Percentiles rank a stretch among this genome's conserved stretches.
Conservation (phyloP, 1,140 invertebrate species). For the Cryptotermes secundus region DNA sequence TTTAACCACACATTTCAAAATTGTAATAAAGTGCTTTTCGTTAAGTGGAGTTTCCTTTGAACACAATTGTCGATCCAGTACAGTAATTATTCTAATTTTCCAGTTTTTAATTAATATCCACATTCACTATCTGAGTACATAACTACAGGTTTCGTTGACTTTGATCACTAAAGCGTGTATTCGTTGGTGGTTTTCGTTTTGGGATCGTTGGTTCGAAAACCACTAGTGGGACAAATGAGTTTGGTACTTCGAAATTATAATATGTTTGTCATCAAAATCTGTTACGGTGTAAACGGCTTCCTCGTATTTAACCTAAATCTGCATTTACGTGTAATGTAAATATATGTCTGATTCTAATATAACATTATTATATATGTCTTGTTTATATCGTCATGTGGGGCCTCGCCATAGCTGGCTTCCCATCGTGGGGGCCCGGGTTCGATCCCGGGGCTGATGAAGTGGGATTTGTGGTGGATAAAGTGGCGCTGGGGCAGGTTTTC, state of each 20-base stretch:
- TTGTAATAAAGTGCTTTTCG: background rate
- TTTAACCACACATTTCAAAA: background rate
- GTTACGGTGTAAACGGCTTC: no score
- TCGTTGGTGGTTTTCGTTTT: background rate
- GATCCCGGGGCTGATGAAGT: no score
- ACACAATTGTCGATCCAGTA: background rate
- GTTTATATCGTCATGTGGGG: no score
- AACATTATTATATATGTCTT: no score
- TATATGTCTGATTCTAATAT: no score
- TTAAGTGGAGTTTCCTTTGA: background rate
- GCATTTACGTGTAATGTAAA: no score
- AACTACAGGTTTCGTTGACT: background rate
- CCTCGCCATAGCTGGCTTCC: no score
- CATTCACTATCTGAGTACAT: background rate
- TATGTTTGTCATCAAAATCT: background rate
- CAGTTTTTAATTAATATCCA: background rate
- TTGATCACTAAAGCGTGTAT: conserved; percentile 14
- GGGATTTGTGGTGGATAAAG: no score
- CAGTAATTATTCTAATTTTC: background rate
- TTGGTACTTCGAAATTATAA: background rate
- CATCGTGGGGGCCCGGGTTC: no score
- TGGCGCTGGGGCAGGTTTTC: no score
- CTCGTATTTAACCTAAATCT: no score
- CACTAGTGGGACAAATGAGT: background rate
- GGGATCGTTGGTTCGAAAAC: background rate